Evolutionary conservation across 2,888 invertebrate genomes (phyloP).

Genomic region (Drosophila greeni): DNA sequence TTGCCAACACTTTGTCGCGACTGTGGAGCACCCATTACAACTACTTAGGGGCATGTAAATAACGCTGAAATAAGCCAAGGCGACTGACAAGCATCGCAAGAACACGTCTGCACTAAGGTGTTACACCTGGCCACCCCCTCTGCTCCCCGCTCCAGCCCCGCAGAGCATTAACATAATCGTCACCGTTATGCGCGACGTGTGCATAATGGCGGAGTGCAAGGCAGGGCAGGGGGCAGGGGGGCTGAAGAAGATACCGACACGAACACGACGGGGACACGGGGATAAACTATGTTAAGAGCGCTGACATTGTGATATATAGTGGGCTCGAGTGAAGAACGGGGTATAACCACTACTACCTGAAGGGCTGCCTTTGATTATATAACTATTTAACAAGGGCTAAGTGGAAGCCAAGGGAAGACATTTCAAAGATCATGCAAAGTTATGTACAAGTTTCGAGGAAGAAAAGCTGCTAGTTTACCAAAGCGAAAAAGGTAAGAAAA

Average conservation of each 20-base stretch:
- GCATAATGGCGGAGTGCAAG: constrained; percentile 58
- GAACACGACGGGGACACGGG: constrained; percentile 27
- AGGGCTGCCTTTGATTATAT: constrained; percentile 1
- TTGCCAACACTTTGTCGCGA: constrained; percentile 68
- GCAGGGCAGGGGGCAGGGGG: not conserved
- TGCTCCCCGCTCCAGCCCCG: not conserved
- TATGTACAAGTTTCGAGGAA: not conserved
- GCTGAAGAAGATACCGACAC: constrained; percentile 38
- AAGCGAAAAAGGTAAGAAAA: no score
- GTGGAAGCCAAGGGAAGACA: not conserved
- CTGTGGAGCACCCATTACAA: constrained; percentile 64
- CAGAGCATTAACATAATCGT: constrained; percentile 72
- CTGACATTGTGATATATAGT: constrained; percentile 69
- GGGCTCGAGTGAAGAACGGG: constrained; percentile 14
- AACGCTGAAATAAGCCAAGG: constrained; percentile 71
- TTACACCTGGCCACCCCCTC: not conserved
- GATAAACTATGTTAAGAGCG: constrained; percentile 70
- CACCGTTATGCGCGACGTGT: constrained; percentile 72
- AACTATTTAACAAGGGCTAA: not conserved
- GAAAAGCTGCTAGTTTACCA: no score
- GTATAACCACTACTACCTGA: constrained; percentile 11
- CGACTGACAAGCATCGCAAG: constrained; percentile 59
- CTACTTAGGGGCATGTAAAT: constrained; percentile 73
- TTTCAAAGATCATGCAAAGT: not conserved
- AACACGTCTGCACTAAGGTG: constrained; percentile 22